Conservation (phyloP, 2,113 vertebrate genomes). For the Chionis minor region DNA sequence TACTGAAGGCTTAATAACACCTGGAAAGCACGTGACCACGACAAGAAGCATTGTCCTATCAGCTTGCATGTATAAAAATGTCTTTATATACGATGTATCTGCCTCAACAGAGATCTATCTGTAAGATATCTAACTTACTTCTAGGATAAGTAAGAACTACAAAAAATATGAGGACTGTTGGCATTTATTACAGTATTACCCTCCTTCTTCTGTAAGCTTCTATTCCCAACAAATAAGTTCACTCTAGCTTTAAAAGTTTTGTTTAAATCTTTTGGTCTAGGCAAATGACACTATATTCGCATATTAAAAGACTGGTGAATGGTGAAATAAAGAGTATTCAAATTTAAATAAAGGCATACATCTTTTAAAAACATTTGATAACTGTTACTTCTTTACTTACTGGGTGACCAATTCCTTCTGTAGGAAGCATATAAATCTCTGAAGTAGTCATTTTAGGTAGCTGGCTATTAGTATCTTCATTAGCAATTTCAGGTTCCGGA, state of each 20-base stretch:
- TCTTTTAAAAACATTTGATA: neutral
- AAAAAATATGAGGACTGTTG: neutral
- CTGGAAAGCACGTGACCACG: fast-evolving
- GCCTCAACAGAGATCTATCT: neutral
- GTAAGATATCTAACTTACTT: neutral
- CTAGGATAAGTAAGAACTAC: neutral
- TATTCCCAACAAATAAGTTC: neutral
- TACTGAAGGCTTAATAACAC: neutral
- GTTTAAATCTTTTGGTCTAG: neutral
- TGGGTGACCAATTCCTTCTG: neutral
- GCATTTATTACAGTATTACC: neutral
- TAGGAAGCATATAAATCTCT: neutral
- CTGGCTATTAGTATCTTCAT: neutral
- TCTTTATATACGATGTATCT: neutral
- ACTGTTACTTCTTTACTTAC: conserved; percentile 41
- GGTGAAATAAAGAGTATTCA: neutral
- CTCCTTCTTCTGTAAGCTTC: neutral
- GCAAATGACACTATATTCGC: neutral
- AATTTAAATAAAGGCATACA: neutral
- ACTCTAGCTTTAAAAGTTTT: neutral
- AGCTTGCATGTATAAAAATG: neutral
- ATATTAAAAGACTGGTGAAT: neutral
- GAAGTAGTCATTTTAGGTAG: neutral
- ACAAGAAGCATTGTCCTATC: neutral
- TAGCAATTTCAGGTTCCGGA: neutral